Percentiles rank a stretch among this genome's conserved stretches.
Conservation (phyloP, 2,888 invertebrate species). For the Enchytraeus crypticus region DNA sequence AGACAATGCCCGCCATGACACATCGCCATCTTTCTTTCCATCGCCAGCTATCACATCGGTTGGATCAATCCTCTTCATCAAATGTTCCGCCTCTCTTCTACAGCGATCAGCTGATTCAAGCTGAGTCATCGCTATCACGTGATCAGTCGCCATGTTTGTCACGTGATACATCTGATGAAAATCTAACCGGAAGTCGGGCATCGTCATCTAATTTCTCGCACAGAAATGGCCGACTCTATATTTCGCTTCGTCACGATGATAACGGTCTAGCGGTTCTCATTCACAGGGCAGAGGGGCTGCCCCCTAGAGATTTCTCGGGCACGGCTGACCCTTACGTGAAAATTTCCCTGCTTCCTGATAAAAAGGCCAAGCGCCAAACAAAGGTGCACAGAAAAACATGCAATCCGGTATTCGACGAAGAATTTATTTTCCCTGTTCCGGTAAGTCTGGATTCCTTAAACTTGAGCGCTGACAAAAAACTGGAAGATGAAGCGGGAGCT, state of each 20-base stretch:
- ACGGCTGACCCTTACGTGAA: slow-evolving; percentile 82
- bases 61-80: not conserved
- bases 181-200: not conserved
- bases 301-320: slow-evolving; percentile 71
- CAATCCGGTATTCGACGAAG: slow-evolving; percentile 74
- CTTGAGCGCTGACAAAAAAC: slow-evolving; percentile 65
- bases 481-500: not conserved
- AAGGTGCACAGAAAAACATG: slow-evolving; percentile 64
- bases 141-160: not conserved
- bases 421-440: slow-evolving; percentile 70
- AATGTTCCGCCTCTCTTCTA: not conserved
- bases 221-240: slow-evolving; percentile 48
- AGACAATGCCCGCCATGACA: slow-evolving; percentile 71
- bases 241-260: slow-evolving; percentile 70
- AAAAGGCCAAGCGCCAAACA: slow-evolving; percentile 57
- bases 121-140: not conserved
- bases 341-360: slow-evolving; percentile 71
- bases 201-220: not conserved
- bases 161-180: not conserved
- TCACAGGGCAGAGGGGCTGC: slow-evolving; percentile 64
- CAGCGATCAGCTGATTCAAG: not conserved
- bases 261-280: slow-evolving; percentile 73
- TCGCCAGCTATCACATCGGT: slow-evolving; percentile 63
- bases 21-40: slow-evolving; percentile 73
- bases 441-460: slow-evolving; percentile 56